These are phyloP conservation scores for Heterotilapia buettikoferi DNA, from an alignment of 2,113 vertebrate genomes.

Conservation along the genomic window DNA sequence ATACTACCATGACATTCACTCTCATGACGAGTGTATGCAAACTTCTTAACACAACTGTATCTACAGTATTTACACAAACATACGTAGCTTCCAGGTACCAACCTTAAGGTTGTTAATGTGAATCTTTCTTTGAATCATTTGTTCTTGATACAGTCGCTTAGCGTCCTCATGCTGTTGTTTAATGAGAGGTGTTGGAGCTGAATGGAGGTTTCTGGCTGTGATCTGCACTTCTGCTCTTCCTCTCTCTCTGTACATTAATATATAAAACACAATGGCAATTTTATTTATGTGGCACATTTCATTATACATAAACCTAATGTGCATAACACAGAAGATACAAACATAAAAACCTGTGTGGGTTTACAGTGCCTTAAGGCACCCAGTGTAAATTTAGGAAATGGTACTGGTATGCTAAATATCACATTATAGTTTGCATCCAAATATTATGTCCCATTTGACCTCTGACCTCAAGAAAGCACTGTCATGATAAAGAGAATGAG, in stretches of 20 bases:
- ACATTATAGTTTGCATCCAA: neutral
- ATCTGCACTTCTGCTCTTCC: slow-evolving; percentile 56
- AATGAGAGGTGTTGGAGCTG: neutral
- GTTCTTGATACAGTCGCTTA: slow-evolving; percentile 46
- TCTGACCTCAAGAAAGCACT: neutral
- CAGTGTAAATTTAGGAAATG: neutral
- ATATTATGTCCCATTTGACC: neutral
- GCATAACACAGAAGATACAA: neutral
- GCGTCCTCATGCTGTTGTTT: slow-evolving; percentile 49
- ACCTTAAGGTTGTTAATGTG: slow-evolving; percentile 68
- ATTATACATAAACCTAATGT: neutral
- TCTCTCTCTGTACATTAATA: slow-evolving; percentile 66
- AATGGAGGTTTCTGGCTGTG: slow-evolving; percentile 3
- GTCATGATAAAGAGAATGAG: neutral
- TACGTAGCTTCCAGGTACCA: neutral
- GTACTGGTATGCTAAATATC: neutral
- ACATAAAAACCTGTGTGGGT: neutral
- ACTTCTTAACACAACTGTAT: neutral
- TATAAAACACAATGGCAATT: neutral
- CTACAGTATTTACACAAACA: neutral
- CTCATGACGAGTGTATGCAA: neutral
- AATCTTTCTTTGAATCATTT: slow-evolving; percentile 45
- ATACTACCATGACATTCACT: neutral
- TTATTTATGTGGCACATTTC: neutral
- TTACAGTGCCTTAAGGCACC: neutral